Percentiles rank a stretch among this genome's conserved stretches.
These are phyloP conservation scores for Galerucella pusilla DNA, from an alignment of 2,888 invertebrate genomes.

Conservation along the genomic window DNA sequence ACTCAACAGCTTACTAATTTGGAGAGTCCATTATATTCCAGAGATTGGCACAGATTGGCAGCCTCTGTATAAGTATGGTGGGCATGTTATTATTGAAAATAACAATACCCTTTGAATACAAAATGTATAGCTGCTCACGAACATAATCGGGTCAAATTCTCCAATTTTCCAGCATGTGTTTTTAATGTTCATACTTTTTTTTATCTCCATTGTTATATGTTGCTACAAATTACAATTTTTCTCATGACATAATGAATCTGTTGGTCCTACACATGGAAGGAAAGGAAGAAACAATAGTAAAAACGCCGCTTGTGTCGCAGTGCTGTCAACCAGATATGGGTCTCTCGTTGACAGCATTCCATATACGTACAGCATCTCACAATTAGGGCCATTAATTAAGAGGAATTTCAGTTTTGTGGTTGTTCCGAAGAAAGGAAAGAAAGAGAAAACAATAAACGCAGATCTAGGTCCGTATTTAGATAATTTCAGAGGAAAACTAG, in stretches of 20 bases:
- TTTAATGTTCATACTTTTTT: neutral
- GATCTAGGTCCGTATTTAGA: slow-evolving; percentile 16
- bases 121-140: neutral
- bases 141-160: neutral
- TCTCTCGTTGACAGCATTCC: slow-evolving; percentile 40
- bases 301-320: slow-evolving; percentile 33
- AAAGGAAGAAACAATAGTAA: slow-evolving; percentile 34
- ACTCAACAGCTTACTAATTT: no score
- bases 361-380: slow-evolving; percentile 43
- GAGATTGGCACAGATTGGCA: no score
- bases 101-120: neutral
- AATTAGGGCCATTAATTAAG: slow-evolving; percentile 53
- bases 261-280: slow-evolving; percentile 20
- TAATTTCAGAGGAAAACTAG: neutral
- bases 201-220: slow-evolving; percentile 1
- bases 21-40: no score
- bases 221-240: slow-evolving; percentile 16
- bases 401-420: slow-evolving; percentile 49
- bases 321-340: slow-evolving; percentile 39
- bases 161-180: neutral
- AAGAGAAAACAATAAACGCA: slow-evolving; percentile 22
- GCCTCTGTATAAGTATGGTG: neutral
- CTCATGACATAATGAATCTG: slow-evolving; percentile 27
- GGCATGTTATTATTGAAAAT: neutral
- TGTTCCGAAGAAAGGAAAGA: slow-evolving; percentile 35